Conservation (phyloP, 1,140 invertebrate genomes). For the Lasaia peninsularis region DNA sequence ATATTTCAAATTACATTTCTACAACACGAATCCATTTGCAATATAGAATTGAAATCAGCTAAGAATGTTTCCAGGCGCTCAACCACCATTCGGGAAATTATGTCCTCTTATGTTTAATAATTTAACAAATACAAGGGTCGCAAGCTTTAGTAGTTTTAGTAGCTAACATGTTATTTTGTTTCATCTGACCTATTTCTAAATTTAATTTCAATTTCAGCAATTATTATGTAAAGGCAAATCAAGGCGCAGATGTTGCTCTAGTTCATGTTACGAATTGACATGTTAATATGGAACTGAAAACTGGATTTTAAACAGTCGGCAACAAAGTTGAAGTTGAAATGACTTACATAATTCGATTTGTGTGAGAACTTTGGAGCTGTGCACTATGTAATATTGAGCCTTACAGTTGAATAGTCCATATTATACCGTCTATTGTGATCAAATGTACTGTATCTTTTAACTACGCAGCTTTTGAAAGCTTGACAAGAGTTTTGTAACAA, state of each 20-base stretch:
- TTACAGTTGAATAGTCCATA: conserved; percentile 2
- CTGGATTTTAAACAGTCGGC: conserved; percentile 20
- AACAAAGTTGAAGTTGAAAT: conserved; percentile 13
- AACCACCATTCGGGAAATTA: not conserved
- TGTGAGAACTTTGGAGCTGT: conserved; percentile 12
- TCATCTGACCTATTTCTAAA: conserved; percentile 24
- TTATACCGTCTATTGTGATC: not conserved
- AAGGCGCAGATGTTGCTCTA: conserved; percentile 27
- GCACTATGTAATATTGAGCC: conserved; percentile 3
- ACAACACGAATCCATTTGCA: too few relatives aligned
- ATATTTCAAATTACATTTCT: too few relatives aligned
- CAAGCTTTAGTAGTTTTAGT: not conserved
- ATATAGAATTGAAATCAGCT: not conserved
- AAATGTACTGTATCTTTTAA: conserved; percentile 14
- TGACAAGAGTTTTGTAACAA: too few relatives aligned
- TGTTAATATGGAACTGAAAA: conserved; percentile 27
- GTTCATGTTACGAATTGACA: conserved; percentile 26
- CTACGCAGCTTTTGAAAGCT: not conserved
- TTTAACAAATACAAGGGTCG: conserved; percentile 1
- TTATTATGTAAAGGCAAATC: conserved; percentile 24
- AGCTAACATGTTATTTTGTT: conserved; percentile 10
- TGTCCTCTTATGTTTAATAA: not conserved
- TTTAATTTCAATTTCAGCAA: conserved; percentile 23
- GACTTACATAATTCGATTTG: conserved; percentile 10
- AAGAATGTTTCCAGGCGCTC: not conserved